Conservation (phyloP, 1,140 invertebrate species). For the Solenopsis fugax region DNA sequence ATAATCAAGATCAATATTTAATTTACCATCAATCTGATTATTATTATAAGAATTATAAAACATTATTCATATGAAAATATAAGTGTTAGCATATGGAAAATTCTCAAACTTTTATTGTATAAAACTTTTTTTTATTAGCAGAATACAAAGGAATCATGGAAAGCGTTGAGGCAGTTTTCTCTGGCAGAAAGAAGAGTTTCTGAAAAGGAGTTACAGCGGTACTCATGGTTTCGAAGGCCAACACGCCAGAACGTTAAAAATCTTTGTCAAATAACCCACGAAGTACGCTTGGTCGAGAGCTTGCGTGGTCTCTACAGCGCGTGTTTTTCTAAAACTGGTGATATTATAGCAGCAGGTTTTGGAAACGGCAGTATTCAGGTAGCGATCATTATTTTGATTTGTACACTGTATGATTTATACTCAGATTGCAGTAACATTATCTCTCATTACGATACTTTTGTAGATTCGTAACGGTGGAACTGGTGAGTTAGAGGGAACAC, state of each 20-base stretch:
- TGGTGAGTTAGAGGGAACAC: slow-evolving; percentile 64
- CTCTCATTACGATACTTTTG: background rate
- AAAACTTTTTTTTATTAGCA: no score
- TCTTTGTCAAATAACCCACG: slow-evolving; percentile 57
- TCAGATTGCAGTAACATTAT: background rate
- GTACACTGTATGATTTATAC: background rate
- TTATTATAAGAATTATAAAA: background rate
- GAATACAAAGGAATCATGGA: no score
- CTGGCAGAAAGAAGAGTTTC: no score
- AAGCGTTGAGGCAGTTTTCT: no score
- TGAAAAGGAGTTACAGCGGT: slow-evolving; percentile 64
- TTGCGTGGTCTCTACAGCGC: slow-evolving; percentile 75
- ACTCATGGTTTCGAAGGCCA: slow-evolving; percentile 70
- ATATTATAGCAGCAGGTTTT: slow-evolving; percentile 68
- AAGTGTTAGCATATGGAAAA: no score
- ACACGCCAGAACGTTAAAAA: slow-evolving; percentile 54
- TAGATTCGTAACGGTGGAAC: slow-evolving; percentile 73
- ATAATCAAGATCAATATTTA: background rate
- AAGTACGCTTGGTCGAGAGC: slow-evolving; percentile 72
- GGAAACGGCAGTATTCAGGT: slow-evolving; percentile 79
- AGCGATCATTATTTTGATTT: slow-evolving; percentile 33
- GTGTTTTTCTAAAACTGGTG: slow-evolving; percentile 73
- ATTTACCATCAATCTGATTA: background rate
- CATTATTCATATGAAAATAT: no score
- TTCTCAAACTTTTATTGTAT: no score